Evolutionary conservation across 2,888 invertebrate genomes (phyloP).

Genomic region (Hirudinaria manillensis): DNA sequence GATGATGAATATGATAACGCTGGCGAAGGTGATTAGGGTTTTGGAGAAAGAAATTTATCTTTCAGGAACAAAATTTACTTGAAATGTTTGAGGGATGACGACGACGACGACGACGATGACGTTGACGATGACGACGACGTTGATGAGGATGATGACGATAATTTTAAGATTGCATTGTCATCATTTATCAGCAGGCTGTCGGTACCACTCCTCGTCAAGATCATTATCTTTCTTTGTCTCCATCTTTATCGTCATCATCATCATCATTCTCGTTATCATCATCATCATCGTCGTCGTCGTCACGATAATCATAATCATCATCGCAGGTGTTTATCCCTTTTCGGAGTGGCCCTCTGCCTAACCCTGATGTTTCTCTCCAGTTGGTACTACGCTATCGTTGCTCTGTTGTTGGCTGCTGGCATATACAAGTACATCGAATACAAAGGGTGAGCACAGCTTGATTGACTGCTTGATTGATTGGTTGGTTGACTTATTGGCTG

Average conservation of each 20-base stretch:
- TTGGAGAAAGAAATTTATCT: too few relatives aligned
- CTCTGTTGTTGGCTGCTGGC: conserved; percentile 50
- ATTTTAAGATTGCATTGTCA: not conserved
- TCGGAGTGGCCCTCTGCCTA: conserved; percentile 52
- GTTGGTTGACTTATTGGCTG: not conserved
- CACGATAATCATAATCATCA: conserved; percentile 27
- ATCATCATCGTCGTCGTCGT: not conserved
- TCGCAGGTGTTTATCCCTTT: conserved; percentile 50
- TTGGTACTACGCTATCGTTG: conserved; percentile 55
- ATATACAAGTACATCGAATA: conserved; percentile 56
- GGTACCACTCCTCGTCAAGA: too few relatives aligned
- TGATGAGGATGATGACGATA: conserved; percentile 3
- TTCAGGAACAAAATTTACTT: too few relatives aligned
- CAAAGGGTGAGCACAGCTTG: conserved; percentile 52
- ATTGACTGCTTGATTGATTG: not conserved
- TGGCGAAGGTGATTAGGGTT: not conserved
- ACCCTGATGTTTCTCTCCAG: conserved; percentile 55
- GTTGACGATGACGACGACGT: not conserved
- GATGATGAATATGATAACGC: not conserved
- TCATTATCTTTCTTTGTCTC: too few relatives aligned
- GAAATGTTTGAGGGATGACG: too few relatives aligned
- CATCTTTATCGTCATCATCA: conserved; percentile 11
- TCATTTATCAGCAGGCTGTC: too few relatives aligned
- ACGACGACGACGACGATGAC: conserved; percentile 5
- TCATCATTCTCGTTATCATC: conserved; percentile 15